These are phyloP conservation scores for Hemicentrotus pulcherrimus DNA, from an alignment of 35 echinoderm and acorn worm genomes.

Conservation along the genomic window DNA sequence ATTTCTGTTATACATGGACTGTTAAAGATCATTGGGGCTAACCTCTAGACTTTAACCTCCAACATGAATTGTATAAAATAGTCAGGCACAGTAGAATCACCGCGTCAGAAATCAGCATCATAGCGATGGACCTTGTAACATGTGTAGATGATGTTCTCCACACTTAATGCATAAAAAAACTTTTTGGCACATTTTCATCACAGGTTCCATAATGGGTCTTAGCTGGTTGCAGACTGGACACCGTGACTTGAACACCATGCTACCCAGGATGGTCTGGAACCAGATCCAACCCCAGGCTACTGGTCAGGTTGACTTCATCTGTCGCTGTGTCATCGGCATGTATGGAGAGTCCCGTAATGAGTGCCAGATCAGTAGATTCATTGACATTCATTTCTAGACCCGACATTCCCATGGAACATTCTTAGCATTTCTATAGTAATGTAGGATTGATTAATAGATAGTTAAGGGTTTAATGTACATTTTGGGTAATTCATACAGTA, in stretches of 20 bases:
- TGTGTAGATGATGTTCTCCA: no score
- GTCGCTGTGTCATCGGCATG: conserved; percentile 54
- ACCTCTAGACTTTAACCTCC: no score
- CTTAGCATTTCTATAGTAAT: background rate
- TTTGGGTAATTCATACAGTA: no score
- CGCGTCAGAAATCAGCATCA: background rate
- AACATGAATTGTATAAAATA: no score
- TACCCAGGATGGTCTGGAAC: conserved; percentile 46
- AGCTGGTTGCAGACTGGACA: conserved; percentile 43
- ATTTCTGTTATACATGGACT: no score
- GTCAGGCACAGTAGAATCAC: background rate
- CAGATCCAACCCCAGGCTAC: conserved; percentile 26
- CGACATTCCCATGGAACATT: background rate
- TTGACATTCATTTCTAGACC: background rate
- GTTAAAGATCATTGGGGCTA: no score
- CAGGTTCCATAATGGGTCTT: conserved; percentile 70
- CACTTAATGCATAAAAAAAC: no score
- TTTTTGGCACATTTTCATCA: background rate
- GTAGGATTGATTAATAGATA: background rate
- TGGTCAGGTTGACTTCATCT: conserved; percentile 45
- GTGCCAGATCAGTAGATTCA: conserved; percentile 49
- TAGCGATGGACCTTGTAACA: background rate
- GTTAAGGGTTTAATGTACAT: no score
- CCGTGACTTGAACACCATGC: conserved; percentile 34
- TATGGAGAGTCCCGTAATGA: conserved; percentile 52